These are phyloP conservation scores for Brachyistius frenatus DNA, from an alignment of 2,113 vertebrate species.

Conservation along the genomic window DNA sequence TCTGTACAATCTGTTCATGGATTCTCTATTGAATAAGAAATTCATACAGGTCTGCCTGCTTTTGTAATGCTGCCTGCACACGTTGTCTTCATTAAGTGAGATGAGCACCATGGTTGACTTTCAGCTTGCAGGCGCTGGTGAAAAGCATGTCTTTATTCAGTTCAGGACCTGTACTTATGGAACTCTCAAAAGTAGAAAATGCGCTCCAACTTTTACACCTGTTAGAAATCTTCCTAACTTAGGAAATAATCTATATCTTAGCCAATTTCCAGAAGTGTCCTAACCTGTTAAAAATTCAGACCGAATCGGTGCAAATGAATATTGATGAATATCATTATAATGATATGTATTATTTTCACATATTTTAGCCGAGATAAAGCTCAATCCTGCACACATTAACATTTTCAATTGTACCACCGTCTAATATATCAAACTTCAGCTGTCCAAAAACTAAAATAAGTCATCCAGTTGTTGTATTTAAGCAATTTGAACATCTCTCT, in stretches of 20 bases:
- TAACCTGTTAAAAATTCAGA: not conserved
- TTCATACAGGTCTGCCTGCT: not conserved
- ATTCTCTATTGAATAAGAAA: not conserved
- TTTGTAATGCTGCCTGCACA: not conserved
- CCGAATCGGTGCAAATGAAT: not conserved
- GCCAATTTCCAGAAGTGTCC: not conserved
- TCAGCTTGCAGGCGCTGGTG: not conserved
- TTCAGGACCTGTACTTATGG: not conserved
- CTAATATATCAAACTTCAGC: not conserved
- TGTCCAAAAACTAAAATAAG: not conserved
- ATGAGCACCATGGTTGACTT: too few relatives aligned
- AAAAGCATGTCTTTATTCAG: not conserved
- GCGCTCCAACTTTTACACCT: too few relatives aligned
- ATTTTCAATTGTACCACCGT: not conserved
- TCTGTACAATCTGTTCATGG: constrained; percentile 10
- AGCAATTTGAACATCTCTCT: not conserved
- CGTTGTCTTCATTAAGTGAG: too few relatives aligned
- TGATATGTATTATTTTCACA: not conserved
- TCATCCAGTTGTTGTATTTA: not conserved
- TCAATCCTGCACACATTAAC: too few relatives aligned
- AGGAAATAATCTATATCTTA: not conserved
- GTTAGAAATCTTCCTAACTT: not conserved
- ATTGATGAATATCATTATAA: too few relatives aligned
- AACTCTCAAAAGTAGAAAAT: not conserved
- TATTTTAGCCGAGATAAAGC: not conserved